phyloP scores from a whole-genome alignment of 2,888 invertebrate species.

The Erebia epiphron region DNA sequence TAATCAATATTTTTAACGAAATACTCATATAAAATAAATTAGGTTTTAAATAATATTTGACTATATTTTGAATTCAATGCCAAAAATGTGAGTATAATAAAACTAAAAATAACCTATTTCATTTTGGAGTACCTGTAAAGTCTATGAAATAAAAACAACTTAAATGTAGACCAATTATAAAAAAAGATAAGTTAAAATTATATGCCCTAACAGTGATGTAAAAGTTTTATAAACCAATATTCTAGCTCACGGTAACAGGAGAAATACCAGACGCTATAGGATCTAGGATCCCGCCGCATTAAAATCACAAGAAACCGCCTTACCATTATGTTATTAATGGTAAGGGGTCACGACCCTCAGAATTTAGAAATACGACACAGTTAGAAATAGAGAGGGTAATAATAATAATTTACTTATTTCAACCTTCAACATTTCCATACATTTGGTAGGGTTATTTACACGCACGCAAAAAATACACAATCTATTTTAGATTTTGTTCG shows the following conservation, averaged over 20 bases:
- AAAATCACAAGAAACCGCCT: too few relatives aligned
- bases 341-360: too few relatives aligned
- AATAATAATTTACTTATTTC: neutral
- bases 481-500: conserved; percentile 5
- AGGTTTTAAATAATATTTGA: neutral
- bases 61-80: neutral
- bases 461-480: neutral
- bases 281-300: too few relatives aligned
- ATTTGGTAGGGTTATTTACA: neutral
- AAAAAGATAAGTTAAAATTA: neutral
- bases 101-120: too few relatives aligned
- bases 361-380: too few relatives aligned
- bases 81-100: too few relatives aligned
- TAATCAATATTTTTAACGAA: neutral
- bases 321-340: too few relatives aligned
- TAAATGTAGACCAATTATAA: neutral
- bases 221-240: neutral
- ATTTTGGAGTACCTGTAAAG: too few relatives aligned
- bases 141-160: neutral
- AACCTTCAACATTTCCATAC: neutral
- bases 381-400: too few relatives aligned
- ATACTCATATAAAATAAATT: neutral
- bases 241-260: too few relatives aligned
- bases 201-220: neutral
- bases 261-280: too few relatives aligned